These are phyloP conservation scores for Drosophila obscura DNA, from an alignment of 1,140 invertebrate species.

Conservation along the genomic window DNA sequence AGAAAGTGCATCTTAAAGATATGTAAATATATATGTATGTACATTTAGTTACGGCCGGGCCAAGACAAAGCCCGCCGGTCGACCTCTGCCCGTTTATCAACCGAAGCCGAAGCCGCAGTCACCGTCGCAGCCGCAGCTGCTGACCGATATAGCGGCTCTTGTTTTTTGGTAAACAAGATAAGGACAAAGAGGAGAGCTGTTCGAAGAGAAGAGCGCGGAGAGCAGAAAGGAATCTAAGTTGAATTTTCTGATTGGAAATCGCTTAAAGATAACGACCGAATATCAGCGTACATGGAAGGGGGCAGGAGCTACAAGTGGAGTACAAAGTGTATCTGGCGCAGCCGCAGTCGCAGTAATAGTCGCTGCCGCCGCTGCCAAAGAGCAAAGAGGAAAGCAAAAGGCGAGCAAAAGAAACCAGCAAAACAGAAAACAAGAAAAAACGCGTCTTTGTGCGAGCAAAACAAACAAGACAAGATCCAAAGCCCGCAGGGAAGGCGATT, in stretches of 20 bases:
- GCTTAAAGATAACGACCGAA: conserved; percentile 50
- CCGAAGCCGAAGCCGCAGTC: conserved; percentile 11
- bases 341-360: no score
- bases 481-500: neutral
- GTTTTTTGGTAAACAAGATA: conserved; percentile 63
- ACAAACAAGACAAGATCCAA: conserved; percentile 36
- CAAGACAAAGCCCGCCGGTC: conserved; percentile 18
- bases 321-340: conserved; percentile 22
- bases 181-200: conserved; percentile 17
- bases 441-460: conserved; percentile 17
- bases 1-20: conserved; percentile 42
- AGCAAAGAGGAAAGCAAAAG: conserved; percentile 31
- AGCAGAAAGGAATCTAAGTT: conserved; percentile 18
- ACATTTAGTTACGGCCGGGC: neutral
- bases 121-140: neutral
- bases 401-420: conserved; percentile 24
- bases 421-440: conserved; percentile 42
- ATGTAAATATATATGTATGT: neutral
- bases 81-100: conserved; percentile 13
- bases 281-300: conserved; percentile 10
- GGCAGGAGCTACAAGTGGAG: conserved; percentile 17
- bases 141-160: conserved; percentile 40
- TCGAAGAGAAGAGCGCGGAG: neutral
- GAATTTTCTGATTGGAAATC: conserved; percentile 59
- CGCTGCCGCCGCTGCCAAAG: neutral